Evolutionary conservation across 2,888 invertebrate genomes (phyloP), one percentile per base, ranked within the genome.

Genomic region (Nemoura dubitans): DNA sequence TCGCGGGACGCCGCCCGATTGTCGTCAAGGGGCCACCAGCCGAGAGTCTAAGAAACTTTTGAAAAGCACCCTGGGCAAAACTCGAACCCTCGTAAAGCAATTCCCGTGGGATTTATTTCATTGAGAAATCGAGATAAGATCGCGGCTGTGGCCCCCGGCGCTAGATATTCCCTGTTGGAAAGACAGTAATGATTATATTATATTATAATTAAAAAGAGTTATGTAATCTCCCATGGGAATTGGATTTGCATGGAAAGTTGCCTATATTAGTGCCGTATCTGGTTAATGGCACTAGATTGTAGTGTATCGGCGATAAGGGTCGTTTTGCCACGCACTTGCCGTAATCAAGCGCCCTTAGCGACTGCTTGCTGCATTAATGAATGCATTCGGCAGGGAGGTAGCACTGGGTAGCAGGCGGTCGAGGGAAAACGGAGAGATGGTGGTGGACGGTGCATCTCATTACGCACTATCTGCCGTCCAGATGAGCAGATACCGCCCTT

Each of bases 51-150:
- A 84, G 87, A 78, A 86, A 88, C 86, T 88, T 88, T 86, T 59
- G n/a, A 84, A 87, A 87, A 85, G 87, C 87, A 87, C 88, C 88
- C 87, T 86, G 87, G 88, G 78, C 88, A 85, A 86, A 86, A 80
- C 84, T 59, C 82, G 76, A n/a, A 83, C 85, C 28, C 86, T 29
- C 78, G 7, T 77, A 76, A 86, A 82, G 29, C 26, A 87, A 88
- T 88, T 88, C 88, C 88, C 88, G 80, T 86, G 88, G 88, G 88
- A 88, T 87, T 88, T 88, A 76, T 81, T 77, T 84, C 88, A 87
- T 87, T 86, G 87, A 86, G 76, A 86, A 83, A 86, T 83, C 30
- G 82, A 87, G 59, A 87, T 86, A 85, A 87, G 83, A 83, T 87
- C 87, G 36, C 84, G 59, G 21, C 85, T 85, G 81, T 77, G 82